phyloP scores from a whole-genome alignment of 2,797 vertebrate genomes.

The Anas capensis region DNA sequence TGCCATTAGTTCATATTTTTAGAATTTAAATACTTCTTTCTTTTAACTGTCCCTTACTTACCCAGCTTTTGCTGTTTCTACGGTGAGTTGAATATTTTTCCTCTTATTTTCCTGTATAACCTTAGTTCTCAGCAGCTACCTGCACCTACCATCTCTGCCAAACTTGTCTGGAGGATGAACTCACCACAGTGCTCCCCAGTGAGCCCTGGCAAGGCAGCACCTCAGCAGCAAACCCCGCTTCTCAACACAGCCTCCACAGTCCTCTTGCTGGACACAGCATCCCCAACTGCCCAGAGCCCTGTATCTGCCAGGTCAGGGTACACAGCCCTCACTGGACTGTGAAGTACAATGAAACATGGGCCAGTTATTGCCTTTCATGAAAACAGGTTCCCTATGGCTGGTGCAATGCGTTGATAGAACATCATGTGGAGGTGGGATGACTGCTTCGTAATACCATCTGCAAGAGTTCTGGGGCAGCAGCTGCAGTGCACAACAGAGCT shows the following conservation, averaged over 20 bases:
- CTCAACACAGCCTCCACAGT: not conserved
- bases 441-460: not conserved
- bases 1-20: not conserved
- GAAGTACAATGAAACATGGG: not conserved
- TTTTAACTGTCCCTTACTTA: not conserved
- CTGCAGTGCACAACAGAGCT: fast-evolving
- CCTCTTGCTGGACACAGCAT: not conserved
- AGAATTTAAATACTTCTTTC: not conserved
- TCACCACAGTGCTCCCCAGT: not conserved
- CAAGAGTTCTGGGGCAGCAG: not conserved
- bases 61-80: not conserved
- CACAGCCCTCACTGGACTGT: not conserved
- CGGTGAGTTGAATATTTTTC: not conserved
- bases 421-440: not conserved
- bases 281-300: not conserved
- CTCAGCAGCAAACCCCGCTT: not conserved
- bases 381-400: not conserved
- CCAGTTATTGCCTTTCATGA: not conserved
- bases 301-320: not conserved
- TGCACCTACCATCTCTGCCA: not conserved
- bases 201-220: not conserved
- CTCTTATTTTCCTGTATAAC: not conserved
- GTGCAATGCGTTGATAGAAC: not conserved
- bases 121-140: not conserved
- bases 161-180: not conserved